Conservation (phyloP, 2,113 vertebrate genomes). For the Lycocorax pyrrhopterus region DNA sequence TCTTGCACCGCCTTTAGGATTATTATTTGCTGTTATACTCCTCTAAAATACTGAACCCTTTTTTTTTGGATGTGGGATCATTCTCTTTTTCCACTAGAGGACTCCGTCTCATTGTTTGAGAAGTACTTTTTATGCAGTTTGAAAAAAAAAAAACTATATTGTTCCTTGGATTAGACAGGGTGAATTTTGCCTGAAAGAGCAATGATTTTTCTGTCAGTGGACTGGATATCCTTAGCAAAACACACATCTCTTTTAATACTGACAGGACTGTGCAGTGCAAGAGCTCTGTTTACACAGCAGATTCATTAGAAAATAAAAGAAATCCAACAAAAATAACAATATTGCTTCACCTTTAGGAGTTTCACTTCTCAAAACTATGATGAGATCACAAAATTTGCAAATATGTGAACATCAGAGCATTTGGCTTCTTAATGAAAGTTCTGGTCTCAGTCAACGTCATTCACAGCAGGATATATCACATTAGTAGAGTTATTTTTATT, state of each 20-base stretch:
- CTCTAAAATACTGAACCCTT: background rate
- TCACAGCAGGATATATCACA: background rate
- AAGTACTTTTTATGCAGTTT: background rate
- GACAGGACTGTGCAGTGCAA: background rate
- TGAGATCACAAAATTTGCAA: background rate
- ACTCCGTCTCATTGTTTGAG: slow-evolving; percentile 38
- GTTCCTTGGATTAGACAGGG: background rate
- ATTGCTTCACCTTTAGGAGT: background rate
- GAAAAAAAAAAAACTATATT: background rate
- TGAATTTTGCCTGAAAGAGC: background rate
- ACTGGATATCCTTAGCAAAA: background rate
- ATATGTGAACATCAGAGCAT: background rate
- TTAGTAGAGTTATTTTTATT: background rate
- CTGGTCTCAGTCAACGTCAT: background rate
- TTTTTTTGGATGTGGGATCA: background rate
- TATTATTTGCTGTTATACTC: background rate
- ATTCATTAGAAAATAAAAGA: background rate
- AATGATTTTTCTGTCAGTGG: background rate
- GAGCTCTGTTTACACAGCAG: background rate
- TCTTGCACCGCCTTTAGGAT: background rate
- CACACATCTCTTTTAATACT: background rate
- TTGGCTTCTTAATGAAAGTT: background rate
- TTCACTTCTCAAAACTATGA: background rate
- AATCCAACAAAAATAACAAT: background rate
- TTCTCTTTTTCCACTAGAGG: slow-evolving; percentile 58